Percentiles rank a stretch among this genome's conserved stretches.
Conservation (phyloP, 2,113 vertebrate genomes). For the Phaethon lepturus region DNA sequence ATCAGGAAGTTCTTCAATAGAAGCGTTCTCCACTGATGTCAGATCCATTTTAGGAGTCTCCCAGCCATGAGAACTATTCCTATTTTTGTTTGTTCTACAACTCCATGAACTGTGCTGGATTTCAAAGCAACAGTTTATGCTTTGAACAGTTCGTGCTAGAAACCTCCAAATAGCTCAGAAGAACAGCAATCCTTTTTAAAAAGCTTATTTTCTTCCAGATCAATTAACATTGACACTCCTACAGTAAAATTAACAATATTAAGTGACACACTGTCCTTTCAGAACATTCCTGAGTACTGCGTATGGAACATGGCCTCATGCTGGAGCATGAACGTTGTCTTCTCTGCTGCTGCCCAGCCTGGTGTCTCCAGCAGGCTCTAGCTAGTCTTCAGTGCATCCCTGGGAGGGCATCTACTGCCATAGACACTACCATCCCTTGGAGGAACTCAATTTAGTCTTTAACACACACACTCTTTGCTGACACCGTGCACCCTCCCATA, state of each 20-base stretch:
- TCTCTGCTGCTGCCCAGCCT: neutral
- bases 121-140: neutral
- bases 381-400: neutral
- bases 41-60: neutral
- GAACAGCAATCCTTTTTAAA: neutral
- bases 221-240: neutral
- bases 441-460: neutral
- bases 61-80: neutral
- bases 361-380: neutral
- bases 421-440: neutral
- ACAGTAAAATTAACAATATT: neutral
- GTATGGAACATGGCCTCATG: neutral
- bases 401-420: neutral
- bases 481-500: neutral
- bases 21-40: neutral
- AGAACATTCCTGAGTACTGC: neutral
- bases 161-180: neutral
- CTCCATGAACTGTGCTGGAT: neutral
- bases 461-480: rapidly evolving
- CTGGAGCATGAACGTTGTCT: neutral
- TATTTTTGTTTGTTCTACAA: neutral
- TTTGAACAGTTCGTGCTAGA: neutral
- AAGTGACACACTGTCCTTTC: neutral
- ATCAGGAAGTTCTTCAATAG: neutral
- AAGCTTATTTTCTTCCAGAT: neutral